Evolutionary conservation across 1,140 invertebrate species (phyloP).

Genomic region (Zaprionus ghesquierei): DNA sequence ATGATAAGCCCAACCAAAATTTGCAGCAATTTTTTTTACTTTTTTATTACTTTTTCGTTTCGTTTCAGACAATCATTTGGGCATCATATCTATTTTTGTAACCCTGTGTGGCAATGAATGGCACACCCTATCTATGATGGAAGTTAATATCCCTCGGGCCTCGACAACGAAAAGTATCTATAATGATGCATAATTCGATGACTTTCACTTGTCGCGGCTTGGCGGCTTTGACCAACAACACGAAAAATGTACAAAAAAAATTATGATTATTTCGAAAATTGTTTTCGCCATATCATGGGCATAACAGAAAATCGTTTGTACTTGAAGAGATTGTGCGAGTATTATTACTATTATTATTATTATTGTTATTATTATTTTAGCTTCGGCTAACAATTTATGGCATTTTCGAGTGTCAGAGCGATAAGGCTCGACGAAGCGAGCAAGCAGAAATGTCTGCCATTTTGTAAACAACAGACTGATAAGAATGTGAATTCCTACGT

Average conservation of each 20-base stretch:
- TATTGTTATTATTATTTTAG: conserved; percentile 34
- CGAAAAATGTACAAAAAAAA: conserved; percentile 45
- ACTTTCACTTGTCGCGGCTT: conserved; percentile 38
- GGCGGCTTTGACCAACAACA: background rate
- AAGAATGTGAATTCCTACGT: conserved; percentile 28
- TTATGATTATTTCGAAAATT: conserved; percentile 47
- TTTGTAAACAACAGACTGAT: conserved; percentile 73
- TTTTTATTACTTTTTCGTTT: background rate
- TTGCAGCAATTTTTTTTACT: background rate
- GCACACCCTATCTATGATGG: background rate
- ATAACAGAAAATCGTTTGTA: conserved; percentile 22
- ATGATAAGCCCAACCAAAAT: background rate
- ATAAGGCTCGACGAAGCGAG: conserved; percentile 38
- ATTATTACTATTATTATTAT: conserved; percentile 26
- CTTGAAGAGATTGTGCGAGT: conserved; percentile 43
- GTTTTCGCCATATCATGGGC: conserved; percentile 35
- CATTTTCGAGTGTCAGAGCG: conserved; percentile 58
- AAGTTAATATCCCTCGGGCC: conserved; percentile 1
- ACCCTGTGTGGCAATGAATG: too few relatives aligned
- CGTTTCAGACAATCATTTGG: background rate
- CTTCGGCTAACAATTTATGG: conserved; percentile 72
- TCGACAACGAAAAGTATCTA: background rate
- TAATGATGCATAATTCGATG: conserved; percentile 38
- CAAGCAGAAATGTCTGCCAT: conserved; percentile 56
- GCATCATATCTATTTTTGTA: conserved; percentile 36